Evolutionary conservation across 2,797 vertebrate species (phyloP), one percentile per base, ranked within the genome.

Genomic region (Lates japonicus): DNA sequence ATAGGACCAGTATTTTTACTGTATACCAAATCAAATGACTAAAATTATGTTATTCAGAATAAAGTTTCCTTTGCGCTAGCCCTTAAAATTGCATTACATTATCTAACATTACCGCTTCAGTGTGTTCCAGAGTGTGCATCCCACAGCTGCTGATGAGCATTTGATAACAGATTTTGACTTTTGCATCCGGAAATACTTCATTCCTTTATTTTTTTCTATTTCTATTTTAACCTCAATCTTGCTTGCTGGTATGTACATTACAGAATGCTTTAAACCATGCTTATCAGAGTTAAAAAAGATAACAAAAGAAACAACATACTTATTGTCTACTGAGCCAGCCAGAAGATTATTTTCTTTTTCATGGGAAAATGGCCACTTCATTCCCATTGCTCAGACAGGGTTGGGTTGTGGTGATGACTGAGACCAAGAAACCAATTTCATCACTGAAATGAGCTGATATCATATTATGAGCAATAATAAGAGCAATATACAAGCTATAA

Each of bases 201-300:
- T 54, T 14, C 7, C 13, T 54, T 14, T 7, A 41, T 10, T 41
- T 10, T 41, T 22, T 25, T 25, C 2, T 4, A 25, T 12, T 25
- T 5, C 5, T 51, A 12, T 37, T 14, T 54, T 42, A 25, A 35
- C 35, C 29, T 35, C 10, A 57, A 13, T 16, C 25, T 12, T 52
- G 0, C 42, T 55, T 19, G 12, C 39, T 51, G 25, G 66, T 65
- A 51, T 41, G 42, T 13, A 12, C 22, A 17, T 49, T 35, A 0
- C 0, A 7, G 3, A n/a, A 7, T n/a, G 70, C 35, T 69, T 62
- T 74, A 80, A 64, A 73, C 49, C 64, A 55, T 35, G 54, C 64
- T 78, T 72, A 80, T 81, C 73, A 19, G 14, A 60, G 61, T 51
- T 44, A 19, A 59, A 59, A 31, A 13, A 1, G 57, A 78, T 46